A percentile compares a stretch with the other conserved stretches of the same genome.
phyloP scores from a whole-genome alignment of 2,888 invertebrate genomes.

The Melolontha melolontha region DNA sequence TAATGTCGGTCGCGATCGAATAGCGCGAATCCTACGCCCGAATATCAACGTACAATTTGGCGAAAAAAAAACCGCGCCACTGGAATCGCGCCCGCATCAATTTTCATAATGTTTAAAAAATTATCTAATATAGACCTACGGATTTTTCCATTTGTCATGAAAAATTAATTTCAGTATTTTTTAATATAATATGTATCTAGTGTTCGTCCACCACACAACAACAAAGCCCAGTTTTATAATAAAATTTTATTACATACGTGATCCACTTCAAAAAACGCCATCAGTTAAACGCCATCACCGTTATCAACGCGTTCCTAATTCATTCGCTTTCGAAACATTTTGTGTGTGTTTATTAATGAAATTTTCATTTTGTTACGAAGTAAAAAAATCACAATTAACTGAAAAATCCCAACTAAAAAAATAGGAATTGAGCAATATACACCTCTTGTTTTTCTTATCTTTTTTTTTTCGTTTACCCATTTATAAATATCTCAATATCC shows the following conservation, averaged over 20 bases:
- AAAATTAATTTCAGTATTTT: slow-evolving; percentile 57
- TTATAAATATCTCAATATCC: slow-evolving; percentile 61
- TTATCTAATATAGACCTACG: slow-evolving; percentile 68
- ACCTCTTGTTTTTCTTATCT: slow-evolving; percentile 50
- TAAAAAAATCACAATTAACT: neutral
- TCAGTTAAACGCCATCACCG: too few relatives aligned
- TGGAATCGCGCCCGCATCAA: slow-evolving; percentile 11
- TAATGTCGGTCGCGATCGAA: slow-evolving; percentile 15
- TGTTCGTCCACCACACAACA: slow-evolving; percentile 34
- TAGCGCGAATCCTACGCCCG: slow-evolving; percentile 14
- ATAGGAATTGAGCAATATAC: slow-evolving; percentile 65
- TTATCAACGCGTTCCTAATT: too few relatives aligned
- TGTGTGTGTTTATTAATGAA: too few relatives aligned
- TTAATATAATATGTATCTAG: slow-evolving; percentile 12
- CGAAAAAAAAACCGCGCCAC: slow-evolving; percentile 23
- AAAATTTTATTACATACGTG: neutral
- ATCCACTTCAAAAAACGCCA: neutral
- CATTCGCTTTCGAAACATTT: too few relatives aligned
- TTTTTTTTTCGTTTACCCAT: slow-evolving; percentile 51
- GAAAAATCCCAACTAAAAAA: slow-evolving; percentile 47
- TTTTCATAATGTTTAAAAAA: slow-evolving; percentile 53
- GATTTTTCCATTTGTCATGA: slow-evolving; percentile 65
- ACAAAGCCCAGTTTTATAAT: slow-evolving; percentile 24
- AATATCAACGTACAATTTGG: slow-evolving; percentile 31
- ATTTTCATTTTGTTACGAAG: too few relatives aligned